phyloP scores from a whole-genome alignment of 2,888 invertebrate genomes.

The Muschampia plurimacula region DNA sequence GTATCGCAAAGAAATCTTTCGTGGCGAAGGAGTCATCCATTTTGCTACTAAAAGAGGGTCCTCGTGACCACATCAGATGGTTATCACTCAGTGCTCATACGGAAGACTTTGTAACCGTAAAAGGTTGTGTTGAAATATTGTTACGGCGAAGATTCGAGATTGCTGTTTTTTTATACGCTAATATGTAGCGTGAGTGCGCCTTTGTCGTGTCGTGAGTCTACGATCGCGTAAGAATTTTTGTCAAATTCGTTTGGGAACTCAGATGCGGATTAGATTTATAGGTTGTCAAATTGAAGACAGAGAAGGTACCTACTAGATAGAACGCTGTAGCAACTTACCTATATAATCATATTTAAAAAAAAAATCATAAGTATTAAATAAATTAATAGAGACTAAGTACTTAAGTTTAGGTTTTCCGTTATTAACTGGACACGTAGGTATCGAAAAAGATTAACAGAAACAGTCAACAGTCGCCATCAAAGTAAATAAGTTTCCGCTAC shows the following conservation, averaged over 20 bases:
- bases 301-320: neutral
- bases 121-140: conserved; percentile 52
- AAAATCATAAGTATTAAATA: too few species aligned
- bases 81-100: conserved; percentile 52
- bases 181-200: conserved; percentile 30
- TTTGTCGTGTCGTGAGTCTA: conserved; percentile 33
- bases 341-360: too few species aligned
- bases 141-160: conserved; percentile 40
- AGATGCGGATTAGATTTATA: neutral
- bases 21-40: conserved; percentile 51
- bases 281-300: neutral
- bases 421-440: too few species aligned
- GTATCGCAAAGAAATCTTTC: conserved; percentile 44
- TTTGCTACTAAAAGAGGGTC: conserved; percentile 53
- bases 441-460: too few species aligned
- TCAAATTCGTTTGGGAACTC: conserved; percentile 22
- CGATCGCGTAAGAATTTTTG: conserved; percentile 30
- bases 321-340: too few species aligned
- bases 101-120: conserved; percentile 51
- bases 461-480: too few species aligned
- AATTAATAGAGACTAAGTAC: too few species aligned
- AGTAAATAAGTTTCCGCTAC: too few species aligned
- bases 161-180: conserved; percentile 34
- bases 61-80: conserved; percentile 50
- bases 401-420: too few species aligned